phyloP scores from a whole-genome alignment of 2,888 invertebrate genomes.

The Ctenicera cuprea region DNA sequence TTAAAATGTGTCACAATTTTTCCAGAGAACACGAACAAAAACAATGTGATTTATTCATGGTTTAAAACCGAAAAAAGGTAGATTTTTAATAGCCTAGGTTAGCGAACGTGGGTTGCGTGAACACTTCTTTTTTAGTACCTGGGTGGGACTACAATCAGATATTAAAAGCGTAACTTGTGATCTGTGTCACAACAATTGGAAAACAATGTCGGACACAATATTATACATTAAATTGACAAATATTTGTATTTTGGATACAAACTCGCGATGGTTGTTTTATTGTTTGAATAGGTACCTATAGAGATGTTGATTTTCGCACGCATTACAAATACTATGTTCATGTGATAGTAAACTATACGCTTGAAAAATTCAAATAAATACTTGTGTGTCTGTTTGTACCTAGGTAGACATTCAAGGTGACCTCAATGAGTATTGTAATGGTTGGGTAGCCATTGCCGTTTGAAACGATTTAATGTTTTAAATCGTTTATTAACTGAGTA shows the following conservation, averaged over 20 bases:
- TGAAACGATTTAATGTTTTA: not conserved
- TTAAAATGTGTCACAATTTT: conserved; percentile 5
- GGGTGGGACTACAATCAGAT: conserved; percentile 37
- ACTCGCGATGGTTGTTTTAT: not conserved
- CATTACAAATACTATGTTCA: conserved; percentile 8
- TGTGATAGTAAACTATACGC: conserved; percentile 3
- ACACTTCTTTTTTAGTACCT: conserved; percentile 14
- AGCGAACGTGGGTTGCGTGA: conserved; percentile 36
- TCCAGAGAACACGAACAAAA: not conserved
- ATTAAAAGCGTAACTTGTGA: conserved; percentile 42
- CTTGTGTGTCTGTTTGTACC: not conserved
- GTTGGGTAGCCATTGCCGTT: conserved; percentile 6
- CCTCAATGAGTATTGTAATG: conserved; percentile 31
- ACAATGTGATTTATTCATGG: conserved; percentile 8
- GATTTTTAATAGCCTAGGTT: conserved; percentile 35
- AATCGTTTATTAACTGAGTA: not conserved
- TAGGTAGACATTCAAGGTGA: conserved; percentile 34
- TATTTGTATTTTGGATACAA: not conserved
- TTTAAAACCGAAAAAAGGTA: conserved; percentile 28
- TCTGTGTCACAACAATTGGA: conserved; percentile 41
- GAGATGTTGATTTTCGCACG: conserved; percentile 21
- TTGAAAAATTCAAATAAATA: conserved; percentile 30
- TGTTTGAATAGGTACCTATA: too few relatives aligned
- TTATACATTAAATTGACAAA: conserved; percentile 10
- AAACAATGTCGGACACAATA: conserved; percentile 37